A percentile compares a stretch with the other conserved stretches of the same genome.
These are phyloP conservation scores for Eira barbara DNA, from an alignment of 2,113 vertebrate genomes.

Conservation along the genomic window DNA sequence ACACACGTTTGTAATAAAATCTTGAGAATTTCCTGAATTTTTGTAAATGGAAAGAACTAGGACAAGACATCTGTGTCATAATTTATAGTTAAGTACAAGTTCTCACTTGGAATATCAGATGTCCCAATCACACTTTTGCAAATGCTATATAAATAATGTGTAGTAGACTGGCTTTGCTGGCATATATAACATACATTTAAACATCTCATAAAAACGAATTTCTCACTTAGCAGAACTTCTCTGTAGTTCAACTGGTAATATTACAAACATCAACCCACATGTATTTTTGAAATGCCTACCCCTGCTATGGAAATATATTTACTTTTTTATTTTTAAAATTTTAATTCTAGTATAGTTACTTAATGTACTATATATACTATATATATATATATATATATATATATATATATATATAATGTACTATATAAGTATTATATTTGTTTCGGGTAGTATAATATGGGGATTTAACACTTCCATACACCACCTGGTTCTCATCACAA, in stretches of 20 bases:
- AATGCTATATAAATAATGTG: not conserved
- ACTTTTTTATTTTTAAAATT: not conserved
- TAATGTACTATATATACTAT: too few species aligned
- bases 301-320: not conserved
- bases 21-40: constrained; percentile 12
- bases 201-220: not conserved
- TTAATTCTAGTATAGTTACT: not conserved
- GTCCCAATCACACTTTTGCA: not conserved
- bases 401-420: too few species aligned
- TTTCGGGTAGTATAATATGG: not conserved
- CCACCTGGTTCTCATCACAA: not conserved
- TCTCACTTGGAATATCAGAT: constrained; percentile 3
- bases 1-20: not conserved
- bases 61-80: not conserved
- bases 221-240: constrained; percentile 12
- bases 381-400: too few species aligned
- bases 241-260: not conserved
- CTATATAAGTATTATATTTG: not conserved
- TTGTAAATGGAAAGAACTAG: not conserved
- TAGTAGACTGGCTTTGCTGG: not conserved
- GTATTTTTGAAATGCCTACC: not conserved
- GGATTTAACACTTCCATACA: not conserved
- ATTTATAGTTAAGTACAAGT: not conserved
- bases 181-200: not conserved
- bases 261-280: not conserved